Conservation (phyloP, 2,113 vertebrate genomes). For the Falco punctatus region DNA sequence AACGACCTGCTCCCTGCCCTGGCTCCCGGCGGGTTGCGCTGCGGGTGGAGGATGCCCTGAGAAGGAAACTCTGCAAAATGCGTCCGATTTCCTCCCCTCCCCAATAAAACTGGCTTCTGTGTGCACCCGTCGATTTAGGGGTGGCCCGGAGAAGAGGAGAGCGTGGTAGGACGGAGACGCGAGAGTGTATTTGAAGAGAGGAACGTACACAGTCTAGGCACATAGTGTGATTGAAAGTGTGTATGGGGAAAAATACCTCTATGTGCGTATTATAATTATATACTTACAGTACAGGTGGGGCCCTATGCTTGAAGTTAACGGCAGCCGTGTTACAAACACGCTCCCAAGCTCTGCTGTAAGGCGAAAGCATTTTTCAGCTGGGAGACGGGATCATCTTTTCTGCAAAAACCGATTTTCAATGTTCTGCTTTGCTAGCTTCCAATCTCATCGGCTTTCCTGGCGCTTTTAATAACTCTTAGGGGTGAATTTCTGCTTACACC, state of each 20-base stretch:
- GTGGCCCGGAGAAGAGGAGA: accelerated
- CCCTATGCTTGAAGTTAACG: accelerated
- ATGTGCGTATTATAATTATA: accelerated
- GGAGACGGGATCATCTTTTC: not conserved
- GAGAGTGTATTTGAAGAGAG: no score
- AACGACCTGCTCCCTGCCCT: not conserved
- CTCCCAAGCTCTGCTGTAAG: not conserved
- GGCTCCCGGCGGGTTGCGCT: not conserved
- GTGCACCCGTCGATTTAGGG: not conserved
- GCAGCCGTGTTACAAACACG: accelerated
- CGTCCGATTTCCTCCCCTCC: not conserved
- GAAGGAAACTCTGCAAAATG: not conserved
- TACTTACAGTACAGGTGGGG: accelerated
- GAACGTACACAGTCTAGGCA: accelerated
- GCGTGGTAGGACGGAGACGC: accelerated
- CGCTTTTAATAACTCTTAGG: no score
- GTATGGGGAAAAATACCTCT: accelerated
- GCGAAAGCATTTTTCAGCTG: not conserved
- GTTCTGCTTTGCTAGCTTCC: not conserved
- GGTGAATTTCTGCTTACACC: not conserved
- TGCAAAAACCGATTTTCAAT: not conserved
- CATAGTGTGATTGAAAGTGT: accelerated
- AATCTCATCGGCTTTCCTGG: not conserved
- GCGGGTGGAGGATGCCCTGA: not conserved
- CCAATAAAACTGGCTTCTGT: accelerated